phyloP scores from a whole-genome alignment of 2,888 invertebrate genomes.

The Leucophora obtusa region DNA sequence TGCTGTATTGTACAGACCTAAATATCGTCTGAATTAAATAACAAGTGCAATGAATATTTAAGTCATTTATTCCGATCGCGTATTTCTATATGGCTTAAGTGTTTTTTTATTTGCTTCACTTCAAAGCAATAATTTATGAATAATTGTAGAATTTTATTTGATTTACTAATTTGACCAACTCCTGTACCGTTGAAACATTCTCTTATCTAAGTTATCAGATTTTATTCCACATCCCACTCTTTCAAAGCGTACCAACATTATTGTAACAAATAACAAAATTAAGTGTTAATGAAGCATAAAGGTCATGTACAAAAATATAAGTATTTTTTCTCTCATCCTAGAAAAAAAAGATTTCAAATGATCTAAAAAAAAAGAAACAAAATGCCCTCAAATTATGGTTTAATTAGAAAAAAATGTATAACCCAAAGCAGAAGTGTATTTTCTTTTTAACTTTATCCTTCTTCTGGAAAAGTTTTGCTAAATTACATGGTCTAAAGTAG shows the following conservation, averaged over 20 bases:
- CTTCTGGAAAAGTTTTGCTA: background rate
- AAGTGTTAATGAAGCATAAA: conserved; percentile 51
- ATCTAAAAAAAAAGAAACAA: background rate
- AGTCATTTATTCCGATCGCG: too few relatives aligned
- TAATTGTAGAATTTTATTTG: too few relatives aligned
- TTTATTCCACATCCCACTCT: background rate
- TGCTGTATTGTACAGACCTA: too few relatives aligned
- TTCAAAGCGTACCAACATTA: background rate
- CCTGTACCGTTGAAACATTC: background rate
- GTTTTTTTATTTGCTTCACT: too few relatives aligned
- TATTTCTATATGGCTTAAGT: too few relatives aligned
- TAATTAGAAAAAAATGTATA: conserved; percentile 23
- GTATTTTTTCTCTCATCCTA: background rate
- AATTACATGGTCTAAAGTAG: background rate
- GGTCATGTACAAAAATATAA: conserved; percentile 3
- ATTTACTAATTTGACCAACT: background rate
- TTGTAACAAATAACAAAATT: conserved; percentile 11
- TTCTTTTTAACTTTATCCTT: background rate
- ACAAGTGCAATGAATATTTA: too few relatives aligned
- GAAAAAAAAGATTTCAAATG: background rate
- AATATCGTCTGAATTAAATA: too few relatives aligned
- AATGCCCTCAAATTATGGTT: conserved; percentile 29
- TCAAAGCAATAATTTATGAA: too few relatives aligned
- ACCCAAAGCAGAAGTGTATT: background rate
- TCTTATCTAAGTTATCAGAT: conserved; percentile 19